Conservation (phyloP, 92 coral and sea anemone species). For the Actinernus sp. region DNA sequence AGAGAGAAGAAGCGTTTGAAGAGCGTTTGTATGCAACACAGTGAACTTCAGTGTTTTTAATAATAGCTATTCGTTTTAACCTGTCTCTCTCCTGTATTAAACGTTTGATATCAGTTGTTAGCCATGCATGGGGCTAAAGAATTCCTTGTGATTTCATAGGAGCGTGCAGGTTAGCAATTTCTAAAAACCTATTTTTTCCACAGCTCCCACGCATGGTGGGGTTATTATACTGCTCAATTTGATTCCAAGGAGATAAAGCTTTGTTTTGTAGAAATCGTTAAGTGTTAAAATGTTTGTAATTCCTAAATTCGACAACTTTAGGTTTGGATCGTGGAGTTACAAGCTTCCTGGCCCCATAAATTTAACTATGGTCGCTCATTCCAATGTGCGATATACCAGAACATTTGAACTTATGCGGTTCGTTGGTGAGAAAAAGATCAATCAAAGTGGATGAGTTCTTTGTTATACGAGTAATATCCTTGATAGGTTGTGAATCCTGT, state of each 20-base stretch:
- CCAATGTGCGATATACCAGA: slow-evolving; percentile 30
- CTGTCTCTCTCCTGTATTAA: too few species aligned
- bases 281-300: slow-evolving; percentile 6
- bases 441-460: slow-evolving; percentile 21
- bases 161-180: too few species aligned
- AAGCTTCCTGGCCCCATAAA: slow-evolving; percentile 21
- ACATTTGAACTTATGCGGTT: slow-evolving; percentile 27
- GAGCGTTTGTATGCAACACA: too few species aligned
- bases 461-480: slow-evolving; percentile 30
- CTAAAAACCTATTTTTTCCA: too few species aligned
- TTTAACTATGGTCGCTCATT: slow-evolving; percentile 19
- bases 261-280: slow-evolving; percentile 21
- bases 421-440: slow-evolving; percentile 36
- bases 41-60: too few species aligned
- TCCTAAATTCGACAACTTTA: slow-evolving; percentile 21
- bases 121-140: too few species aligned
- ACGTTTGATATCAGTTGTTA: too few species aligned
- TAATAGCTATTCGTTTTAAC: too few species aligned
- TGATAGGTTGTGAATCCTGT: slow-evolving; percentile 28
- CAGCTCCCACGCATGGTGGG: background rate
- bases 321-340: slow-evolving; percentile 7
- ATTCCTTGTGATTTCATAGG: too few species aligned
- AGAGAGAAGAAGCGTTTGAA: too few species aligned
- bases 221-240: too few species aligned
- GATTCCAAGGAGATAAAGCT: background rate